Evolutionary conservation across 1,140 invertebrate species (phyloP).

Genomic region (Drosophila kepulauana): DNA sequence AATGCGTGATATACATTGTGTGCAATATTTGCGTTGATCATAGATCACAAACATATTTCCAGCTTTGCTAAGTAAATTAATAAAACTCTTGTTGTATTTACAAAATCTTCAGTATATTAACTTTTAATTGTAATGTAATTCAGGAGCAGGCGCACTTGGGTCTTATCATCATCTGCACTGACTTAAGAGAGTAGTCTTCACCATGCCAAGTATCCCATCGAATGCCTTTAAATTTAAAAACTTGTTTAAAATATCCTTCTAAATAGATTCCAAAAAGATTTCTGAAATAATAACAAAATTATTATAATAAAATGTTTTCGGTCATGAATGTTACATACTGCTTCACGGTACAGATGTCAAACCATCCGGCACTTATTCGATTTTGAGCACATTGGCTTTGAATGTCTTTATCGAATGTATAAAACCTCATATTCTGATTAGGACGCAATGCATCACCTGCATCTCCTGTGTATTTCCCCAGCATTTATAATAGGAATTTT

Average conservation of each 20-base stretch:
- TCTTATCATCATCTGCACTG: background rate
- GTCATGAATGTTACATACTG: background rate
- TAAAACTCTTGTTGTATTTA: constrained; percentile 13
- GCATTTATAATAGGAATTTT: background rate
- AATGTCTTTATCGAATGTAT: background rate
- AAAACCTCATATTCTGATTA: background rate
- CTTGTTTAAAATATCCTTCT: background rate
- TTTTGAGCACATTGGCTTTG: background rate
- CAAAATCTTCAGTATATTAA: background rate
- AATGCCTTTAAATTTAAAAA: background rate
- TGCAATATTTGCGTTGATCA: constrained; percentile 18
- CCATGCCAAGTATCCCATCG: background rate
- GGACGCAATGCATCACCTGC: background rate
- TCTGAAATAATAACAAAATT: background rate
- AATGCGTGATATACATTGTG: constrained; percentile 25
- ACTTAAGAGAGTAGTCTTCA: constrained; percentile 4
- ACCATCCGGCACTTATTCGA: constrained; percentile 2
- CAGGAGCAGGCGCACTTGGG: background rate
- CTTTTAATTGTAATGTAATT: background rate
- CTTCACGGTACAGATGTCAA: background rate
- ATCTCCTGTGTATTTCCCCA: background rate
- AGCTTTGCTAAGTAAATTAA: constrained; percentile 26
- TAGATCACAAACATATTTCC: constrained; percentile 15
- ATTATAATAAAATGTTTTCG: background rate
- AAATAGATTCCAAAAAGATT: background rate